Evolutionary conservation across 1,140 invertebrate species (phyloP).

Genomic region (Hydropsyche tenuis): DNA sequence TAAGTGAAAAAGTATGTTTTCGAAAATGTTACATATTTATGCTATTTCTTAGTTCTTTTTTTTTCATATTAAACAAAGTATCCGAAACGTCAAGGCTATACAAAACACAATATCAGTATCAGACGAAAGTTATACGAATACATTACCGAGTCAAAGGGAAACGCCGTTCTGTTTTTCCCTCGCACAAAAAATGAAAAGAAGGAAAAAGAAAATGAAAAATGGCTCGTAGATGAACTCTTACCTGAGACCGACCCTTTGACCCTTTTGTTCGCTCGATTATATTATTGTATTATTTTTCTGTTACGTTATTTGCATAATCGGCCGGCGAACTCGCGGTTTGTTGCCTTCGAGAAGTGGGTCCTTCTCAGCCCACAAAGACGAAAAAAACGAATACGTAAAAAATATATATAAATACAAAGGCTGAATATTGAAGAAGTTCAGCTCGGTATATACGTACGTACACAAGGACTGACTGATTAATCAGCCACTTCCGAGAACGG

Average conservation of each 20-base stretch:
- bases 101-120: too few species aligned
- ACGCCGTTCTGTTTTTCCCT: too few species aligned
- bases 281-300: not conserved
- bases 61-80: too few species aligned
- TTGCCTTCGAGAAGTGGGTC: slow-evolving; percentile 16
- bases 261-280: slow-evolving; percentile 5
- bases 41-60: too few species aligned
- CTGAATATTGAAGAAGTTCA: not conserved
- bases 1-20: too few species aligned
- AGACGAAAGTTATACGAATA: too few species aligned
- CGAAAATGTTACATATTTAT: too few species aligned
- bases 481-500: slow-evolving; percentile 28
- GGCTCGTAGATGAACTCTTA: too few species aligned
- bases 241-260: not conserved
- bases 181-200: too few species aligned
- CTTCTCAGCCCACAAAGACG: slow-evolving; percentile 3
- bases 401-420: not conserved
- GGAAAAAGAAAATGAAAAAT: too few species aligned
- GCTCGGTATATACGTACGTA: not conserved
- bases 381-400: not conserved
- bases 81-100: too few species aligned
- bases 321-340: slow-evolving; percentile 21
- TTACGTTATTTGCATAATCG: slow-evolving; percentile 35
- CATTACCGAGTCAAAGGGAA: too few species aligned
- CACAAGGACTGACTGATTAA: slow-evolving; percentile 26